Evolutionary conservation across 2,113 vertebrate species (phyloP), one percentile per base, ranked within the genome.

Genomic region (Mustela nigripes): DNA sequence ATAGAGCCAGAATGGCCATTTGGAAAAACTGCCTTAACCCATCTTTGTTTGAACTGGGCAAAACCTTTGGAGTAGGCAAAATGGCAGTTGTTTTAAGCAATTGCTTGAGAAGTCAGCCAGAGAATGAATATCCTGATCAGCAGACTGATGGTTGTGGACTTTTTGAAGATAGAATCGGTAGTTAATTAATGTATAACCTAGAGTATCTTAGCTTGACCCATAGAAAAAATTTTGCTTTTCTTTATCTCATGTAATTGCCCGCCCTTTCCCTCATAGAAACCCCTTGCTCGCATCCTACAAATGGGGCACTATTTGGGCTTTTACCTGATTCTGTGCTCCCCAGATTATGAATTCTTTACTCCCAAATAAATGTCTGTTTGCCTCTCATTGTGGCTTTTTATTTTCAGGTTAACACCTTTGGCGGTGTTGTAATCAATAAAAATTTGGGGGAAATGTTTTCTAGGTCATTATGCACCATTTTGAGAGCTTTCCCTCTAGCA

Each of bases 401-500:
- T 76, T 76, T 48, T 28, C 42, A 76, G 42, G 73, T 76, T 76
- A 48, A 76, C 42, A 48, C 24, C 14, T 45, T 76, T 65, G 56
- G 74, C 22, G 56, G 36, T 71, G 78, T 95, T 73, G 82, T 26
- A 24, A 87, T 79, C 56, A 58, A n/a, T 78, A 82, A 86, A 79
- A 89, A 50, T 83, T 84, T 45, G 31, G 62, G 65, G 63, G 50
- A 62, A 73, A 82, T 74, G 50, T 95, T 74, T 91, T 62, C 2
- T 45, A 73, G 45, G 63, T 92, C 45, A 82, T 42, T 19, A 10
- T 56, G 31, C 2, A 69, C 45, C 31, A 53, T 82, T 94, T 60
- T 90, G 91, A 94, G 67, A 92, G 53, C 12, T 78, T 94, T 69
- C 18, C 22, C 10, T 94, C 42, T 88, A 62, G 48, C 11, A 74